Base-by-base conservation (phyloP, 2,797 vertebrate genomes). In the Danio jaintianensis region DNA sequence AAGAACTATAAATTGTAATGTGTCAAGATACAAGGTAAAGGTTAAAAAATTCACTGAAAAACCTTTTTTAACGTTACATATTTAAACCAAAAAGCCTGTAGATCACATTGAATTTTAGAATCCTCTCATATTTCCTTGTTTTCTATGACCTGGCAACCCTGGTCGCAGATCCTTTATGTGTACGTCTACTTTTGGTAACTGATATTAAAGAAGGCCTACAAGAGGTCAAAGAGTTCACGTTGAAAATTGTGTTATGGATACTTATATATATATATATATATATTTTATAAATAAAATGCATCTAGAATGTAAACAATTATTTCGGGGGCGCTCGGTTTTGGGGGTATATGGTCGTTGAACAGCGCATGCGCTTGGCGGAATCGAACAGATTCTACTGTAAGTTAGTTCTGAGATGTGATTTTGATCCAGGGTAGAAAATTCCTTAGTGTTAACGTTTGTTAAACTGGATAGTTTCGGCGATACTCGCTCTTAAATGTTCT, bases 291-390 rank as follows among this genome's bases (percentile, higher is more conserved):
- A 61, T 64, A 76, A 10, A 50, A 68, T 8, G 22, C 12, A 36
- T 2, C 13, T 48, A 20, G 20, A 53, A 38, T 52, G 5, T 48
- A 64, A 12, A 53, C 36, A 47, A 20, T 18, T 1, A 0, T 56
- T 55, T 16, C 1, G 9, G 22, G 47, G 42, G 5, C 7, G 12
- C 5, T 55, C 62, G 75, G 58, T 16, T 61, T 22, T 6, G 55
- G 50, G 64, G 56, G 47, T 80, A 72, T 63, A 85, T 77, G 77
- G 83, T 12, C 18, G 11, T n/a, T 0, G 8, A 52, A 56, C 29
- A 15, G 81, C 84, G 78, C 84, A 81, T 78, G 84, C 81, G 81
- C 74, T 64, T 7, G 12, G 43, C 80, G 58, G 80, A 55, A 40
- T 58, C 56, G 68, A 82, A 53, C 20, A 47, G 48, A 45, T 50